Base-by-base conservation (phyloP, 2,113 vertebrate genomes). In the Chroicocephalus ridibundus region DNA sequence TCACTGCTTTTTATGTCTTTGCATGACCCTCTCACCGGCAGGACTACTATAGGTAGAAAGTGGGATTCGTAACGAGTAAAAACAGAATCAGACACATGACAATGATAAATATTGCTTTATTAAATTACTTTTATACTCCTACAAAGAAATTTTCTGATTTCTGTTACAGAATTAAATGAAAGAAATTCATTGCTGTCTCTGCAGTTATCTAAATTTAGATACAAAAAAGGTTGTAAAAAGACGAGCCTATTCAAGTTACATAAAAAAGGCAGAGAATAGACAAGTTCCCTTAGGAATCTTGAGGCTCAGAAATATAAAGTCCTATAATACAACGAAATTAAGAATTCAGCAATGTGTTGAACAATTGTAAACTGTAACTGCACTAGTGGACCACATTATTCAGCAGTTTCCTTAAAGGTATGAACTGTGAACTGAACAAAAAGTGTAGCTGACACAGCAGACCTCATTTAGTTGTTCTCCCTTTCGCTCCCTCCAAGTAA, bases 61-160 rank as follows among this genome's bases (percentile, higher is more conserved):
- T 36, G 2, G 2, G 88, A 36, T 40, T 62, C 62, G 81, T 79
- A 80, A 90, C 13, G 15, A 85, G 42, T 27, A 52, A 92, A 90
- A 92, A 51, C 44, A 83, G 51, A 79, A 75, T 21, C 44, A 70
- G 75, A 92, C 25, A 16, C 83, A 51, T 27, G 82, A 81, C 81
- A 96, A 91, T 88, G 78, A 97, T 97, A 97, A 97, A 97, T 96
- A 97, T 96, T 97, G 94, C 89, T 97, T 97, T 97, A 97, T 97
- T 97, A 97, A 97, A 97, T 97, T 97, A 97, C 78, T 93, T 96
- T 87, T 87, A 93, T 95, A 94, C 36, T 93, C 79, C 94, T 96
- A 96, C 92, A 94, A 97, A 97, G 89, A 88, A 95, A 88, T 77
- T 80, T 77, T 83, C 83, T 86, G 80, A 96, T 95, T 95, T 91